Evolutionary conservation across 2,888 invertebrate genomes (phyloP), one percentile per base, ranked within the genome.

Genomic region (Plutella xylostella): DNA sequence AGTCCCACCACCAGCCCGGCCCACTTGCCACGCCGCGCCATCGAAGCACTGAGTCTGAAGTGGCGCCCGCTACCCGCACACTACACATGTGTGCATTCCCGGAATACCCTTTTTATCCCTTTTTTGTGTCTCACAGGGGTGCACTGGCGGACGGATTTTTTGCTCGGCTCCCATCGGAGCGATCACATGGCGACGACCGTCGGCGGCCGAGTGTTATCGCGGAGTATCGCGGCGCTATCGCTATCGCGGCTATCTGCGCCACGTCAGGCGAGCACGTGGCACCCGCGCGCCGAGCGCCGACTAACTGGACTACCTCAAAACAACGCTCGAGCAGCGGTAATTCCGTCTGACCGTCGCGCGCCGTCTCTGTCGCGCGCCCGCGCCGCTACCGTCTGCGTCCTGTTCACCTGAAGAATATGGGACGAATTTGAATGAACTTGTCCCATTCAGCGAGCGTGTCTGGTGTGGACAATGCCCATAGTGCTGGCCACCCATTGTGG

Each of bases 1-100:
- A 88, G 80, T 58, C 88, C 87, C 63, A 85, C 82, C 56, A 85
- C 68, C 53, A 83, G 70, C 63, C 88, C 87, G 58, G 85, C 83
- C 71, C 63, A 83, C 64, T 58, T 84, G 82, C 75, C 77, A 73
- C 76, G 65, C 76, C 77, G 65, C 74, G 79, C 64, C 77, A 73
- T 54, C 84, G 79, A 53, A 79, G 78, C 84, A 83, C 83, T 72
- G 61, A 61, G 71, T 70, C 61, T 72, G 70, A 73, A 64, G 72
- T 74, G 62, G 64, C 70, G 62, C 69, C 73, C 72, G n/a, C n/a
- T n/a, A n/a, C n/a, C n/a, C n/a, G n/a, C n/a, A n/a, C n/a, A n/a
- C n/a, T n/a, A n/a, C n/a, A 72, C 76, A 76, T 75, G 76, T 80
- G 80, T 64, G 72, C 80, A 75, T 82, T 80, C 80, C 82, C 74